Conservation (phyloP, 2,888 invertebrate species). For the Mesochorus sp. region DNA sequence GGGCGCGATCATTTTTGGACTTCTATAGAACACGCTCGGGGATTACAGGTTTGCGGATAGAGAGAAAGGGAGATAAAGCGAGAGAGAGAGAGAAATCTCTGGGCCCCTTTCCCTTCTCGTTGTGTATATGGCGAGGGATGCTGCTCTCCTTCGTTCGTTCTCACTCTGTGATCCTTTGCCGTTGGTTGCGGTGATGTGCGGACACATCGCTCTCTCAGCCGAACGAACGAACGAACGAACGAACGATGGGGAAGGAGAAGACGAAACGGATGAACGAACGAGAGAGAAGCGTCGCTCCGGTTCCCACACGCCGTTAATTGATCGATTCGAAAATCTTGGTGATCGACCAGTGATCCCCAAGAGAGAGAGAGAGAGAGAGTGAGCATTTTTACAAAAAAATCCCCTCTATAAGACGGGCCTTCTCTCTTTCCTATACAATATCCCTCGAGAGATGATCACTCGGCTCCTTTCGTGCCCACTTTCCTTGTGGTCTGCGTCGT, state of each 20-base stretch:
- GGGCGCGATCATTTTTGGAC: constrained; percentile 38
- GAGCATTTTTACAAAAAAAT: constrained; percentile 46
- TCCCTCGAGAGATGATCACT: constrained; percentile 17
- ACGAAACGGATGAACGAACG: constrained; percentile 71
- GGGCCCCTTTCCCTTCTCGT: constrained; percentile 62
- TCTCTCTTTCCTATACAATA: neutral
- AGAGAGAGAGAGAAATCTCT: constrained; percentile 76
- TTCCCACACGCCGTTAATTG: constrained; percentile 82
- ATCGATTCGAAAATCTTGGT: constrained; percentile 82
- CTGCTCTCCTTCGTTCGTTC: constrained; percentile 34
- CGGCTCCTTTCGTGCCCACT: constrained; percentile 9
- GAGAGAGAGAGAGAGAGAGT: too few species aligned
- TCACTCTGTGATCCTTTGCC: constrained; percentile 29
- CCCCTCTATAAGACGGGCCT: constrained; percentile 11
- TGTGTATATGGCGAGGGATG: constrained; percentile 22
- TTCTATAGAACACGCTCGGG: constrained; percentile 58
- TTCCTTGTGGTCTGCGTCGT: constrained; percentile 34
- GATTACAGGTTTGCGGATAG: constrained; percentile 82
- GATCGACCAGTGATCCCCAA: constrained; percentile 75
- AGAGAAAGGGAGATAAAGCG: constrained; percentile 67
- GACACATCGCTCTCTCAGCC: constrained; percentile 60
- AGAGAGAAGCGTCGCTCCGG: constrained; percentile 71
- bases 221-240: constrained; percentile 62
- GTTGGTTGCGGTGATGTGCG: constrained; percentile 75
- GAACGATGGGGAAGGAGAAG: constrained; percentile 37